A percentile compares a stretch with the other conserved stretches of the same genome.
These are phyloP conservation scores for Radopholus similis DNA, from an alignment of 1,140 invertebrate genomes.

Conservation along the genomic window DNA sequence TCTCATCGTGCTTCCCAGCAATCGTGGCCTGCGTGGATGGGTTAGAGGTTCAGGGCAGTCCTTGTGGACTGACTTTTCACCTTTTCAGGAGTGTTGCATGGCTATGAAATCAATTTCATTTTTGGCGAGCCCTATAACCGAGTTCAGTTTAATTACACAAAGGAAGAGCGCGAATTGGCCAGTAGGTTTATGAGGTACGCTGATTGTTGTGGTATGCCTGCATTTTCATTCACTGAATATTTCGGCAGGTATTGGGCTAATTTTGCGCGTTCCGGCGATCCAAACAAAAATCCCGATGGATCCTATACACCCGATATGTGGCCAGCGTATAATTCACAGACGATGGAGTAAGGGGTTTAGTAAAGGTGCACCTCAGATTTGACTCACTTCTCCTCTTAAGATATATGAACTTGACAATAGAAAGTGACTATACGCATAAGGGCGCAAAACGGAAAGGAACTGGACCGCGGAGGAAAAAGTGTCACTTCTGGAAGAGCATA, in stretches of 20 bases:
- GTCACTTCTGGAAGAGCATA: slow-evolving; percentile 92
- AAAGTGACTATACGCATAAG: slow-evolving; percentile 63
- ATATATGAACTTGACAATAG: slow-evolving; percentile 76
- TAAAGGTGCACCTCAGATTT: too few species aligned
- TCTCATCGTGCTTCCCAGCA: slow-evolving; percentile 63
- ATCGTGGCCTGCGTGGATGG: slow-evolving; percentile 91
- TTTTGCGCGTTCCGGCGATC: slow-evolving; percentile 89
- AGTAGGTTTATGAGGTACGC: slow-evolving; percentile 85
- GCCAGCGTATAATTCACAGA: slow-evolving; percentile 77
- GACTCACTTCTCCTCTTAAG: too few species aligned
- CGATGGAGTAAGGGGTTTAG: too few species aligned
- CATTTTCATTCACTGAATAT: background rate
- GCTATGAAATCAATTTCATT: slow-evolving; percentile 88
- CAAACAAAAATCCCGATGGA: slow-evolving; percentile 71
- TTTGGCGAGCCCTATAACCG: slow-evolving; percentile 86
- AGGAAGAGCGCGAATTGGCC: slow-evolving; percentile 77
- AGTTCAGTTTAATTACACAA: slow-evolving; percentile 69
- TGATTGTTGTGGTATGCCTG: background rate
- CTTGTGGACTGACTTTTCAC: background rate
- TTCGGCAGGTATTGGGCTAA: slow-evolving; percentile 67
- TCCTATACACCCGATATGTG: slow-evolving; percentile 69
- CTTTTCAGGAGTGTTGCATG: slow-evolving; percentile 66
- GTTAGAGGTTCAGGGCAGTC: slow-evolving; percentile 65
- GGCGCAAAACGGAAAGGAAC: slow-evolving; percentile 71
- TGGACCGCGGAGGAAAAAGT: slow-evolving; percentile 80